These are phyloP conservation scores for Oscheius sp. DNA, from an alignment of 2,888 invertebrate genomes.

Conservation along the genomic window DNA sequence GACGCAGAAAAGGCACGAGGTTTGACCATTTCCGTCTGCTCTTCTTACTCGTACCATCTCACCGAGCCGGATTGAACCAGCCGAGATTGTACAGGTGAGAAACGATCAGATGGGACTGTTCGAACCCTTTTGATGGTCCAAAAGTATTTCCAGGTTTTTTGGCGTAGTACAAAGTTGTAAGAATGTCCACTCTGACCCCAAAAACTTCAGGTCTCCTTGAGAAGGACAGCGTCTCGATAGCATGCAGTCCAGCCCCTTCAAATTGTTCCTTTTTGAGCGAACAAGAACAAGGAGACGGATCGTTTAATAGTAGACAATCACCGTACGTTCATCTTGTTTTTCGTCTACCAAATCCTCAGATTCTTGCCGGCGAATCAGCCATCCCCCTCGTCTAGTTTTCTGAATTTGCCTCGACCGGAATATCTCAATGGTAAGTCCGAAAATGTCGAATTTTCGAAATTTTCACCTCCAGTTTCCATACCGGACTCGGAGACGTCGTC, in stretches of 20 bases:
- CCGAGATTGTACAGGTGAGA: too few species aligned
- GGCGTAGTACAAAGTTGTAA: too few species aligned
- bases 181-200: background rate
- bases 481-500: slow-evolving; percentile 57
- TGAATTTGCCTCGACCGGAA: slow-evolving; percentile 46
- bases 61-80: too few species aligned
- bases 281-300: slow-evolving; percentile 37
- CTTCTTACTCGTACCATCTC: too few species aligned
- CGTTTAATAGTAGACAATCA: slow-evolving; percentile 43
- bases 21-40: too few species aligned
- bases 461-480: slow-evolving; percentile 36
- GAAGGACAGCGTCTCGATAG: slow-evolving; percentile 26
- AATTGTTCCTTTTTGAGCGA: slow-evolving; percentile 52
- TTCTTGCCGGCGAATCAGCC: slow-evolving; percentile 38
- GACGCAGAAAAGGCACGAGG: too few species aligned
- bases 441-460: background rate
- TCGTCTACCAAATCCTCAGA: background rate
- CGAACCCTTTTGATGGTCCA: too few species aligned
- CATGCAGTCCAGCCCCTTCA: slow-evolving; percentile 50
- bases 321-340: slow-evolving; percentile 39
- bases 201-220: slow-evolving; percentile 19
- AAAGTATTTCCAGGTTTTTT: too few species aligned
- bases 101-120: too few species aligned
- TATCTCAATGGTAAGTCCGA: slow-evolving; percentile 21
- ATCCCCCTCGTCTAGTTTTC: slow-evolving; percentile 42